Evolutionary conservation across 2,888 invertebrate genomes (phyloP).

Genomic region (Cinara cedri): DNA sequence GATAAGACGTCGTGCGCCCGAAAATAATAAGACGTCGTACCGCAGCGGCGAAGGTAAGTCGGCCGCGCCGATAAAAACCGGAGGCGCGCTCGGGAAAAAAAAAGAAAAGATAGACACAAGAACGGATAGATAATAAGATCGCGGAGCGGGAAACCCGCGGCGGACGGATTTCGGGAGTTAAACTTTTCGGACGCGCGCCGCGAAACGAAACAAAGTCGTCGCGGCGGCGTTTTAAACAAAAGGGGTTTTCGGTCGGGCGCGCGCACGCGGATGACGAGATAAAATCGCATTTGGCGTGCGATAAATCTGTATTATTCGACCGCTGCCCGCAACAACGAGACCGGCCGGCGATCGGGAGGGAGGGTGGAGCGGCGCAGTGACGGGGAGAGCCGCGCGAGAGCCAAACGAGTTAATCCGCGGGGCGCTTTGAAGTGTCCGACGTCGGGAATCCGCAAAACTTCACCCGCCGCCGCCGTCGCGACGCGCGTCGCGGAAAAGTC

Average conservation of each 20-base stretch:
- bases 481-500: constrained; percentile 36
- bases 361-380: background rate
- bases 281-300: constrained; percentile 55
- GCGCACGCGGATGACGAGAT: constrained; percentile 47
- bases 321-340: background rate
- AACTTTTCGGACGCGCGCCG: background rate
- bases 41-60: background rate
- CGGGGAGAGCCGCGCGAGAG: background rate
- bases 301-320: constrained; percentile 56
- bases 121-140: too few relatives aligned
- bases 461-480: constrained; percentile 19
- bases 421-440: constrained; percentile 52
- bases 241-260: constrained; percentile 18
- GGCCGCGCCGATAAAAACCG: constrained; percentile 11
- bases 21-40: too few relatives aligned
- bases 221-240: constrained; percentile 30
- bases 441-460: constrained; percentile 55
- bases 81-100: too few relatives aligned
- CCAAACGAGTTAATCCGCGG: constrained; percentile 53
- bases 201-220: background rate
- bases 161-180: background rate
- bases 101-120: too few relatives aligned
- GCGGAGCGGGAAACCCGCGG: too few relatives aligned
- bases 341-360: background rate
- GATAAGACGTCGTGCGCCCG: too few relatives aligned